Evolutionary conservation across 2,888 invertebrate species (phyloP).

Genomic region (Drosophila falleni): DNA sequence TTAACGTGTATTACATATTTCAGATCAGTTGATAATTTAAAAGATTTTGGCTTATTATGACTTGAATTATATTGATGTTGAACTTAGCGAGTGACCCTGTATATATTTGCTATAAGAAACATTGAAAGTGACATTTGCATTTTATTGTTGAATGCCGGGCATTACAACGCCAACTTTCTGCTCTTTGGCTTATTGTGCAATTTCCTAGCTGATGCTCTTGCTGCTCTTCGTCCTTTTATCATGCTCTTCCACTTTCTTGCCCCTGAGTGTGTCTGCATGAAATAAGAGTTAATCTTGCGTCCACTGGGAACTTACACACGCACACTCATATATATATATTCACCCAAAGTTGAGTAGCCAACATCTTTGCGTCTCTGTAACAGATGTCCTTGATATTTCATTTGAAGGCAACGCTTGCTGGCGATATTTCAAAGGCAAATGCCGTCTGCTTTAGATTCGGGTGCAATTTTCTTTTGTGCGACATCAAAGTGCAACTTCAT

Average conservation of each 20-base stretch:
- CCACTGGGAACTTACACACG: conserved; percentile 57
- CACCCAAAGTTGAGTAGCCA: conserved; percentile 31
- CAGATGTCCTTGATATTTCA: conserved; percentile 75
- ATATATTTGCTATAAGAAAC: conserved; percentile 51
- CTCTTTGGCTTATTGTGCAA: conserved; percentile 70
- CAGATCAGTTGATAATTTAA: no score
- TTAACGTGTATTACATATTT: no score
- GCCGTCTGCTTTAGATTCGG: conserved; percentile 43
- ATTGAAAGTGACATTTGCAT: conserved; percentile 74
- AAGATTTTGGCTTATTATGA: no score
- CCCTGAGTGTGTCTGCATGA: conserved; percentile 64
- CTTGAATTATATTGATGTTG: no score
- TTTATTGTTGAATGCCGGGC: conserved; percentile 69
- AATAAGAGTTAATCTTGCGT: conserved; percentile 75
- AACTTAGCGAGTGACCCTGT: conserved; percentile 40
- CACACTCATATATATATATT: conserved; percentile 17
- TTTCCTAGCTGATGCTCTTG: conserved; percentile 42
- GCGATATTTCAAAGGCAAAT: conserved; percentile 59
- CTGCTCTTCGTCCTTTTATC: conserved; percentile 10
- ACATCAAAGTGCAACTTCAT: conserved; percentile 74
- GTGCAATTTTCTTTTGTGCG: conserved; percentile 61
- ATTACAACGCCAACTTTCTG: conserved; percentile 68
- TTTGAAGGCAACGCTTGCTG: conserved; percentile 45
- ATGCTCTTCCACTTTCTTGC: conserved; percentile 51
- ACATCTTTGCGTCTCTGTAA: conserved; percentile 51